These are phyloP conservation scores for Argyresthia albistria DNA, from an alignment of 2,888 invertebrate species.

Conservation along the genomic window DNA sequence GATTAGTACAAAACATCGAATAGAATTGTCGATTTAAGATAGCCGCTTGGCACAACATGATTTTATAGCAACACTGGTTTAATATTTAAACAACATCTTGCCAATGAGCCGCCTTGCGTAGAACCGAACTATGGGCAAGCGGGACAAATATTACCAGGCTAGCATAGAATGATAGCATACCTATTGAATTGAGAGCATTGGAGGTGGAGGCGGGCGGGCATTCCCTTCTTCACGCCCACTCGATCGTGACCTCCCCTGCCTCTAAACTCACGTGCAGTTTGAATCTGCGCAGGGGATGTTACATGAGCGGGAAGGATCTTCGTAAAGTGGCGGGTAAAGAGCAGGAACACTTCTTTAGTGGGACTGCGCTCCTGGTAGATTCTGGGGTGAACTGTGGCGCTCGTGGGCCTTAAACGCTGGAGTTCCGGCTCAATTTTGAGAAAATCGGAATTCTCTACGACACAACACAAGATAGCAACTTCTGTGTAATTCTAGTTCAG, in stretches of 20 bases:
- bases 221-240: conserved; percentile 49
- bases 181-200: not conserved
- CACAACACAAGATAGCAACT: no score
- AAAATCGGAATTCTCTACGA: no score
- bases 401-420: not conserved
- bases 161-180: conserved; percentile 27
- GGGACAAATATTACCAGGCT: conserved; percentile 52
- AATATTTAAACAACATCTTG: no score
- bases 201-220: conserved; percentile 40
- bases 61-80: no score
- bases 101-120: not conserved
- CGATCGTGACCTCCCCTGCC: conserved; percentile 47
- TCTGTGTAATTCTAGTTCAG: no score
- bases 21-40: not conserved
- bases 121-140: conserved; percentile 23
- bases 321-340: conserved; percentile 27
- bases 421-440: no score
- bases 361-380: conserved; percentile 48
- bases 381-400: conserved; percentile 23
- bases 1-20: conserved; percentile 15
- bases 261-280: conserved; percentile 9
- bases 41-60: no score
- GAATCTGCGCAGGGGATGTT: no score
- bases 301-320: conserved; percentile 21
- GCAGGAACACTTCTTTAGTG: conserved; percentile 25